Evolutionary conservation across 2,797 vertebrate species (phyloP), one percentile per base, ranked within the genome.

Genomic region (Australoheros facetus): DNA sequence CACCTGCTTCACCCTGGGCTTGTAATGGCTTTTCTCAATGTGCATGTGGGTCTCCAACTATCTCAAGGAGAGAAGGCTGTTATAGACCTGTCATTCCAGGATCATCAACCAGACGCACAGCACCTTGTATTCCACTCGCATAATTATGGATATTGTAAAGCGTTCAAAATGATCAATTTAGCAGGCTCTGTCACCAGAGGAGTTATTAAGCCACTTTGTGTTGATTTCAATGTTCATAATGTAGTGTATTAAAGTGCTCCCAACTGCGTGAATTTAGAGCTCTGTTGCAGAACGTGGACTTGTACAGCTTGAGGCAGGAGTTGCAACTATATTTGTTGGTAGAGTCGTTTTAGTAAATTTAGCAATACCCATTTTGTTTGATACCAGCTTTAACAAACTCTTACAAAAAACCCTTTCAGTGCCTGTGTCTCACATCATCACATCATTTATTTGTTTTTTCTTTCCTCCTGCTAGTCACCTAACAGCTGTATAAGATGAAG

Each of bases 1-100:
- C 95, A 95, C 95, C 96, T 96, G 95, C 94, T 93, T 91, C 91
- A 89, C 91, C 90, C 93, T 90, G 89, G 84, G 93, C 90, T 82
- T 87, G 89, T 95, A 95, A 96, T 93, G 93, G 92, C 92, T 95
- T 96, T 95, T 94, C 95, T 94, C 91, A 86, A 95, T 94, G 94
- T 95, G 94, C 91, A 87, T 85, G 85, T 84, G 91, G 91, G 87
- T 92, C 92, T 89, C 56, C 77, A 17, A 90, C 87, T 89, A 90
- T 91, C 86, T 93, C 77, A 85, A 93, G 90, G 89, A 93, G 92
- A 83, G 86, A 76, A 81, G 87, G 90, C 89, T 92, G 92, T 93
- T 92, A 92, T 81, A 90, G 90, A 91, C 90, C 91, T 93, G 93
- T 94, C 94, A 94, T 88, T 87, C 83, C 80, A 75, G 74, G 88